A percentile compares a stretch with the other conserved stretches of the same genome.
These are phyloP conservation scores for Spisula subtruncata DNA, from an alignment of 2,888 invertebrate species.

Conservation along the genomic window DNA sequence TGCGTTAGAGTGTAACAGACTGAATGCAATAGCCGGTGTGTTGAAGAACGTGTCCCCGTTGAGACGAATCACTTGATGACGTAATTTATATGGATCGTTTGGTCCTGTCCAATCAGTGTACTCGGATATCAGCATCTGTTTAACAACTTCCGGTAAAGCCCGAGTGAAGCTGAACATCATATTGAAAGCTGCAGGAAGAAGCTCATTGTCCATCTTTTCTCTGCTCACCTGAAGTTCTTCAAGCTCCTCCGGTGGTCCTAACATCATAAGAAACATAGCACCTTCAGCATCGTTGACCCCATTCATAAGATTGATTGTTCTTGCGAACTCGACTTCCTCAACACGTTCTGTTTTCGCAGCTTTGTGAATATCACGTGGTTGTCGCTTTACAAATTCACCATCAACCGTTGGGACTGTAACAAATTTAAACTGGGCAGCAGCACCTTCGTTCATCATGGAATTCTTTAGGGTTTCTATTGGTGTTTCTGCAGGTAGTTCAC, in stretches of 20 bases:
- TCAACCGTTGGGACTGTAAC: conserved; percentile 92
- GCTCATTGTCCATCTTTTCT: conserved; percentile 32
- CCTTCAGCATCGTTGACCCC: conserved; percentile 94
- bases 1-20: conserved; percentile 93
- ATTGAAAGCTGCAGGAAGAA: background rate
- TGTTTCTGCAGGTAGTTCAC: background rate
- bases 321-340: conserved; percentile 96
- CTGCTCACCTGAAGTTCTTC: conserved; percentile 32
- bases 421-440: background rate
- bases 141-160: conserved; percentile 23
- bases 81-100: conserved; percentile 90
- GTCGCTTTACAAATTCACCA: conserved; percentile 94
- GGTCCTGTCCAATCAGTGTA: conserved; percentile 50
- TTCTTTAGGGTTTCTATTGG: conserved; percentile 20
- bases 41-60: conserved; percentile 98
- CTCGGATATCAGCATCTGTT: conserved; percentile 47
- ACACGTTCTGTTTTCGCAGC: conserved; percentile 95
- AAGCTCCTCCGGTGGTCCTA: background rate
- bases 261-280: conserved; percentile 25
- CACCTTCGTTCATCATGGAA: background rate
- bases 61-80: conserved; percentile 91
- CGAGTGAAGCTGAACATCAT: background rate
- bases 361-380: conserved; percentile 90
- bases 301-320: conserved; percentile 93
- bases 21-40: conserved; percentile 88